A percentile compares a stretch with the other conserved stretches of the same genome.
Evolutionary conservation across 2,888 invertebrate genomes (phyloP).

Genomic region (Mycalesis mineus): DNA sequence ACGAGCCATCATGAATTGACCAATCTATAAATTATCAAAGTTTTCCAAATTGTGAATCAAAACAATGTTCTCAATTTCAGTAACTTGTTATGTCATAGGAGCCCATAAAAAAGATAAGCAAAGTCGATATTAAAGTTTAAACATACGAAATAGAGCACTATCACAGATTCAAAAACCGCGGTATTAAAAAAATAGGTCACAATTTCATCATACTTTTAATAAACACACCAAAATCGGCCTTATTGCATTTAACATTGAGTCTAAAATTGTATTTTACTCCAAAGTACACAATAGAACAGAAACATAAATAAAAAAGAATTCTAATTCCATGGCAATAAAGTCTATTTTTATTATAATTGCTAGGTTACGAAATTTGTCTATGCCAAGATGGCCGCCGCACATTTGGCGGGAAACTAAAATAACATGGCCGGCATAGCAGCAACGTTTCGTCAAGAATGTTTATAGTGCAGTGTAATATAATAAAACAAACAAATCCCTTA

Average conservation of each 20-base stretch:
- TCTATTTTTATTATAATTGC: background rate
- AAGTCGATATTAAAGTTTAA: too few relatives aligned
- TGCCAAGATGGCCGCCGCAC: conserved; percentile 10
- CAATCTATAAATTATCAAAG: too few relatives aligned
- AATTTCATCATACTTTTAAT: background rate
- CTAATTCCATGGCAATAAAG: background rate
- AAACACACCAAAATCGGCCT: background rate
- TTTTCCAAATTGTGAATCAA: too few relatives aligned
- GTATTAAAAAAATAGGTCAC: conserved; percentile 24
- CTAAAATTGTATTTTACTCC: background rate
- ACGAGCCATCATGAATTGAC: too few relatives aligned
- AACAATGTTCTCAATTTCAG: too few relatives aligned
- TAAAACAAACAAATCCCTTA: too few relatives aligned
- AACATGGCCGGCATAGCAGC: background rate
- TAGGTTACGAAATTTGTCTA: conserved; percentile 9
- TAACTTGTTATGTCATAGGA: too few relatives aligned
- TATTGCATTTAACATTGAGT: background rate
- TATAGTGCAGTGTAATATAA: background rate
- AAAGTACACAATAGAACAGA: background rate
- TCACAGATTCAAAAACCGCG: background rate
- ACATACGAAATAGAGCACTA: background rate
- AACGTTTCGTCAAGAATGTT: background rate
- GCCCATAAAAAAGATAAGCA: too few relatives aligned
- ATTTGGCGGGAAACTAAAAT: conserved; percentile 24
- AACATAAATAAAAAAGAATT: background rate